Percentiles rank a stretch among this genome's conserved stretches.
These are phyloP conservation scores for Diachrysia chrysitis DNA, from an alignment of 2,888 invertebrate genomes.

Conservation along the genomic window DNA sequence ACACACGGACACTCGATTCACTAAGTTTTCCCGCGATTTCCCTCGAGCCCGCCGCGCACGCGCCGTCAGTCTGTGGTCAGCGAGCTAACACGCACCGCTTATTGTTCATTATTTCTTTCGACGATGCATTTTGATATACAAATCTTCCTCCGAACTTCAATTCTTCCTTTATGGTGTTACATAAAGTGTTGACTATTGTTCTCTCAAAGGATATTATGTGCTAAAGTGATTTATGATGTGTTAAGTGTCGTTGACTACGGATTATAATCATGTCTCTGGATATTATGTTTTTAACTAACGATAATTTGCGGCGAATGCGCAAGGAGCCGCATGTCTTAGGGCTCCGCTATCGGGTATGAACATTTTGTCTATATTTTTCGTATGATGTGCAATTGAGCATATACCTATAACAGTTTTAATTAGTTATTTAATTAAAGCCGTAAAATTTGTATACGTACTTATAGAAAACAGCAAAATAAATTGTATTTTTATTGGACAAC, in stretches of 20 bases:
- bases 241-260: slow-evolving; percentile 64
- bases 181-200: slow-evolving; percentile 72
- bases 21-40: slow-evolving; percentile 84
- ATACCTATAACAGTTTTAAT: too few relatives aligned
- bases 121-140: slow-evolving; percentile 88
- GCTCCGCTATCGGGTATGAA: slow-evolving; percentile 85
- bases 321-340: slow-evolving; percentile 85
- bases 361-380: slow-evolving; percentile 5
- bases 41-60: slow-evolving; percentile 67
- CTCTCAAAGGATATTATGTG: slow-evolving; percentile 61
- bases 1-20: slow-evolving; percentile 58
- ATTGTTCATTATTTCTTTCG: slow-evolving; percentile 62
- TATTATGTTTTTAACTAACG: slow-evolving; percentile 88
- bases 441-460: too few relatives aligned
- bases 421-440: too few relatives aligned
- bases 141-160: slow-evolving; percentile 68
- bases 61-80: slow-evolving; percentile 73
- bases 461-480: too few relatives aligned
- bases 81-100: slow-evolving; percentile 73
- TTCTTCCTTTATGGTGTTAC: slow-evolving; percentile 73
- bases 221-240: slow-evolving; percentile 66
- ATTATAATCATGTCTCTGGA: slow-evolving; percentile 80
- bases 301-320: slow-evolving; percentile 85
- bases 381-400: neutral
- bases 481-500: too few relatives aligned